Evolutionary conservation across 2,113 vertebrate genomes (phyloP).

Genomic region (Hippocampus zosterae): DNA sequence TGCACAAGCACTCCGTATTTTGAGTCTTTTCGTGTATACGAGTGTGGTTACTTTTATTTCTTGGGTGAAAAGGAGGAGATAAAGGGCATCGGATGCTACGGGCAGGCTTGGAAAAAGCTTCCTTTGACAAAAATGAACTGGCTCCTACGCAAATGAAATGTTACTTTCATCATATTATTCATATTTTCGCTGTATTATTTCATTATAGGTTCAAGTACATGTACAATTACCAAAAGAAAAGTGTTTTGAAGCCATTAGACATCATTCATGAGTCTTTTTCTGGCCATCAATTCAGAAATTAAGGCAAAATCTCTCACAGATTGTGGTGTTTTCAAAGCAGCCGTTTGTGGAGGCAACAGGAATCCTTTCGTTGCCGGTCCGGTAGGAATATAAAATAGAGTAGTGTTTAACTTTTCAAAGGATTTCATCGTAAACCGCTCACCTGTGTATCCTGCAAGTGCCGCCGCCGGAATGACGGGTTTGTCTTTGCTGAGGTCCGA

Average conservation of each 20-base stretch:
- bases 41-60: constrained; percentile 8
- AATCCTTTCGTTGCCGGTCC: neutral
- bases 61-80: too few species aligned
- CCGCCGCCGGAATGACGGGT: constrained; percentile 95
- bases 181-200: too few species aligned
- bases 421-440: constrained; percentile 24
- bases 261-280: too few species aligned
- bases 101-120: neutral
- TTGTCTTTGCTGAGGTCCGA: constrained; percentile 99
- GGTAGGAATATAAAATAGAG: neutral
- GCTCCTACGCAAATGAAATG: neutral
- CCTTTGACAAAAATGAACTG: neutral
- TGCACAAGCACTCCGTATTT: constrained; percentile 18
- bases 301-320: too few species aligned
- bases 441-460: constrained; percentile 98
- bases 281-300: too few species aligned
- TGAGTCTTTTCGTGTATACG: constrained; percentile 48
- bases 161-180: neutral
- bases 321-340: too few species aligned
- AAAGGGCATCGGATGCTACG: constrained; percentile 8
- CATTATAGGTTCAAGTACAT: too few species aligned
- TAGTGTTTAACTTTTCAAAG: neutral
- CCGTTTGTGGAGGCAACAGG: neutral
- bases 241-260: too few species aligned
- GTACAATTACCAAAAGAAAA: too few species aligned